Evolutionary conservation across 2,888 invertebrate species (phyloP).

Genomic region (Hemaris fuciformis): DNA sequence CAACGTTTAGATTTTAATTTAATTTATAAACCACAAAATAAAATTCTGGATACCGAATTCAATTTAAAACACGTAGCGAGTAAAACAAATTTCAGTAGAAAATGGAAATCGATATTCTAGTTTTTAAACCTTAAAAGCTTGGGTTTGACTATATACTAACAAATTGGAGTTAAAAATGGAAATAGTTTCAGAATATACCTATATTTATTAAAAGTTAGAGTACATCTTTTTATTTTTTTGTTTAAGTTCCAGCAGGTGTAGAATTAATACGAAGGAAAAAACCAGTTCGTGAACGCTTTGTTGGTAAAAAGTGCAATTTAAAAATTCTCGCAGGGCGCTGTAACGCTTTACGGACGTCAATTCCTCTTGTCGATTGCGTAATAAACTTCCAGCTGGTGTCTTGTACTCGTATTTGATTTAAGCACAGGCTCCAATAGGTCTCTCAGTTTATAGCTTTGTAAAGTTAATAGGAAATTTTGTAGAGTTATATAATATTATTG

Average conservation of each 20-base stretch:
- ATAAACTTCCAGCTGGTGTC: constrained; percentile 49
- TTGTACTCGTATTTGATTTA: constrained; percentile 44
- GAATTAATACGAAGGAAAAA: background rate
- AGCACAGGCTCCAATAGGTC: constrained; percentile 38
- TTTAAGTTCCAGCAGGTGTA: background rate
- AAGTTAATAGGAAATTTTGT: background rate
- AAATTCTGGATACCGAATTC: no score
- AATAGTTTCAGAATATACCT: no score
- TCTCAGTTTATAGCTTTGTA: constrained; percentile 44
- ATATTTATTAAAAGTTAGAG: background rate
- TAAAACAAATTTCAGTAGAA: no score
- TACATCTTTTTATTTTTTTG: background rate
- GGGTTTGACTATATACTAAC: no score
- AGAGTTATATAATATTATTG: no score
- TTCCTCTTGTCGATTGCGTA: constrained; percentile 59
- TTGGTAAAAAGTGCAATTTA: background rate
- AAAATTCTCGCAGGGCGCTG: constrained; percentile 21
- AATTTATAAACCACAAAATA: no score
- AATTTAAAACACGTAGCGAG: no score
- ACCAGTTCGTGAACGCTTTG: background rate
- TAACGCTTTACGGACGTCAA: constrained; percentile 48
- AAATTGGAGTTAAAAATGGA: no score
- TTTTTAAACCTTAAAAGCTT: no score
- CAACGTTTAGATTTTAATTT: no score
- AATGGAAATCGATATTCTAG: no score